phyloP scores from a whole-genome alignment of 2,797 vertebrate genomes.

The Selene dorsalis region DNA sequence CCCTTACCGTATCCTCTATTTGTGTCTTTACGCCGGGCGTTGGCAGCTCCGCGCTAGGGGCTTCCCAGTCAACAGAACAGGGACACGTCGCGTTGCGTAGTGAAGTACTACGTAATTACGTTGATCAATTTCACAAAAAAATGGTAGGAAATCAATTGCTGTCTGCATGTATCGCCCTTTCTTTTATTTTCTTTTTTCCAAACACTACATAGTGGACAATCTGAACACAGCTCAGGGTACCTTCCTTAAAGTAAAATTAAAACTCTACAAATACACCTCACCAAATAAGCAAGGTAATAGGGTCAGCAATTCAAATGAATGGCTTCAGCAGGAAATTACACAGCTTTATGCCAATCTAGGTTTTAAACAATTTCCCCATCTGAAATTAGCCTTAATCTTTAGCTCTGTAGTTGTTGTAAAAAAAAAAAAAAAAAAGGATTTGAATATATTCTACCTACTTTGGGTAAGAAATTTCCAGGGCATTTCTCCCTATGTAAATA shows the following conservation, averaged over 20 bases:
- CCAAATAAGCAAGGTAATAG: too few species aligned
- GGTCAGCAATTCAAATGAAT: accelerated
- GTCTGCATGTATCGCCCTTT: too few species aligned
- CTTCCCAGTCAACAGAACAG: conserved; percentile 83
- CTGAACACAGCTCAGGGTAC: too few species aligned
- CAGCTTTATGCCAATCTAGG: neutral
- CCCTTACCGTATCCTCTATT: conserved; percentile 81
- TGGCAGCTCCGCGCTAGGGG: conserved; percentile 86
- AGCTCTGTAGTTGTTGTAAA: neutral
- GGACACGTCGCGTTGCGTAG: conserved; percentile 75
- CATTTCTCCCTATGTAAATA: neutral
- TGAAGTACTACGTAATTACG: conserved; percentile 63
- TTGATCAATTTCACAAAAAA: conserved; percentile 9
- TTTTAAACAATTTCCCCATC: neutral
- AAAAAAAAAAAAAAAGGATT: too few species aligned
- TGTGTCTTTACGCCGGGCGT: conserved; percentile 87
- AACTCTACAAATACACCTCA: too few species aligned
- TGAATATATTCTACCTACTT: neutral
- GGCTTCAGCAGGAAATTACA: neutral
- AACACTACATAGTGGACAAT: too few species aligned
- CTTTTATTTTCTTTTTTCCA: too few species aligned
- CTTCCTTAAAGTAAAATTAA: too few species aligned
- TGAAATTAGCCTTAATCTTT: too few species aligned
- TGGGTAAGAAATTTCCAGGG: too few species aligned
- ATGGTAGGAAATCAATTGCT: too few species aligned